phyloP scores from a whole-genome alignment of 30 jellyfish, hydroid and myxozoan genomes.

The Pelagia noctiluca region DNA sequence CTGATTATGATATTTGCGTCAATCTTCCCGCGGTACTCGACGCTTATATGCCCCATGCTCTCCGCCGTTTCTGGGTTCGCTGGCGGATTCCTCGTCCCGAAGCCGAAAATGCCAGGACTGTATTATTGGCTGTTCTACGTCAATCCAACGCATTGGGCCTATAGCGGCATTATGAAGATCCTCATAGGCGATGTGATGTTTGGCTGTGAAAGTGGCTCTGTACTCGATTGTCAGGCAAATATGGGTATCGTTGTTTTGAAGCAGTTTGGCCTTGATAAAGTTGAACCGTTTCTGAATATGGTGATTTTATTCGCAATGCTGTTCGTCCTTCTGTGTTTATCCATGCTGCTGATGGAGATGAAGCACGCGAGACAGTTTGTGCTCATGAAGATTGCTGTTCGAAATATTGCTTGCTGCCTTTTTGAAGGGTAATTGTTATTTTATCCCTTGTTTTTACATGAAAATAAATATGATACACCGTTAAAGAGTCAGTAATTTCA shows the following conservation, averaged over 20 bases:
- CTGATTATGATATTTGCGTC: slow-evolving; percentile 70
- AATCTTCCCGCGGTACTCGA: slow-evolving; percentile 72
- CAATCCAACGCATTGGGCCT: slow-evolving; percentile 98
- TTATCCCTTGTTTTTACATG: no score
- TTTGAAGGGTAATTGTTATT: slow-evolving; percentile 54
- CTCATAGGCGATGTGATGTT: slow-evolving; percentile 62
- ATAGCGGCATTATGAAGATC: slow-evolving; percentile 70
- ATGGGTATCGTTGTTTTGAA: slow-evolving; percentile 69
- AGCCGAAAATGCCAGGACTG: slow-evolving; percentile 89
- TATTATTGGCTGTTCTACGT: slow-evolving; percentile 90
- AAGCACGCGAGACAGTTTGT: slow-evolving; percentile 46
- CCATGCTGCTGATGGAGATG: slow-evolving; percentile 69
- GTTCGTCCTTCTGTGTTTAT: slow-evolving; percentile 35
- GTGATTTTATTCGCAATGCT: slow-evolving; percentile 63
- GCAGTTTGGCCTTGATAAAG: slow-evolving; percentile 75
- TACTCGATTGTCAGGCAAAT: slow-evolving; percentile 71
- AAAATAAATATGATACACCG: no score
- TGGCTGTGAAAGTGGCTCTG: slow-evolving; percentile 64
- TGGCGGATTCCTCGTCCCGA: slow-evolving; percentile 95
- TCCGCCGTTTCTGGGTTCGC: slow-evolving; percentile 97
- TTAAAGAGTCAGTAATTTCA: no score
- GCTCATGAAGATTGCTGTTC: slow-evolving; percentile 7
- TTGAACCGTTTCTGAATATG: slow-evolving; percentile 67
- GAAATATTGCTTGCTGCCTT: not conserved
- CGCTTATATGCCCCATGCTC: slow-evolving; percentile 83